A percentile compares a stretch with the other conserved stretches of the same genome.
Evolutionary conservation across 2,113 vertebrate genomes (phyloP).

Genomic region (Dicerorhinus sumatrensis): DNA sequence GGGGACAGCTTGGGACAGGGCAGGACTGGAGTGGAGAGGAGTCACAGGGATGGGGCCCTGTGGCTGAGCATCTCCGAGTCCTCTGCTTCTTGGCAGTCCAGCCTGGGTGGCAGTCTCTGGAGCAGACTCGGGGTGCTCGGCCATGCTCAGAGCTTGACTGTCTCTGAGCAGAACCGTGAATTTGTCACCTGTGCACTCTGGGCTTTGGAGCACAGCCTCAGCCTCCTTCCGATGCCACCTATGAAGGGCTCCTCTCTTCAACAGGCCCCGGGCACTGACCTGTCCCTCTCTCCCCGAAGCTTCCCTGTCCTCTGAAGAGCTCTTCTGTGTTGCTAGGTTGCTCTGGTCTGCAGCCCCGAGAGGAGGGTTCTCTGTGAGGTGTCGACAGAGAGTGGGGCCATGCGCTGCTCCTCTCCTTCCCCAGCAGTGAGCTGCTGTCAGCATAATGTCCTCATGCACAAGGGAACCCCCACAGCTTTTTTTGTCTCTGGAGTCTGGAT

Average conservation of each 20-base stretch:
- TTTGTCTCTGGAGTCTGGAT: too few species aligned
- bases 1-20: rapidly evolving
- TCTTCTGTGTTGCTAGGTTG: neutral
- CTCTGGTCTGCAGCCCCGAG: neutral
- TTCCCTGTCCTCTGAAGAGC: neutral
- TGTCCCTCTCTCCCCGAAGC: neutral
- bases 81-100: neutral
- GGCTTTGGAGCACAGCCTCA: neutral
- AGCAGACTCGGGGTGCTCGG: neutral
- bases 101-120: neutral
- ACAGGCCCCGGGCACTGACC: too few species aligned
- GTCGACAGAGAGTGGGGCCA: too few species aligned
- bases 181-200: neutral
- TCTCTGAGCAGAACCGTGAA: neutral
- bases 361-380: too few species aligned
- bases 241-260: neutral
- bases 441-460: too few species aligned
- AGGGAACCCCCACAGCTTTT: too few species aligned
- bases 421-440: too few species aligned
- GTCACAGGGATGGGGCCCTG: rapidly evolving
- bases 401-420: too few species aligned
- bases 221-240: neutral
- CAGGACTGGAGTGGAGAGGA: neutral
- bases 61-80: too few species aligned
- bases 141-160: neutral